Evolutionary conservation across 2,888 invertebrate species (phyloP).

Genomic region (Plutella xylostella): DNA sequence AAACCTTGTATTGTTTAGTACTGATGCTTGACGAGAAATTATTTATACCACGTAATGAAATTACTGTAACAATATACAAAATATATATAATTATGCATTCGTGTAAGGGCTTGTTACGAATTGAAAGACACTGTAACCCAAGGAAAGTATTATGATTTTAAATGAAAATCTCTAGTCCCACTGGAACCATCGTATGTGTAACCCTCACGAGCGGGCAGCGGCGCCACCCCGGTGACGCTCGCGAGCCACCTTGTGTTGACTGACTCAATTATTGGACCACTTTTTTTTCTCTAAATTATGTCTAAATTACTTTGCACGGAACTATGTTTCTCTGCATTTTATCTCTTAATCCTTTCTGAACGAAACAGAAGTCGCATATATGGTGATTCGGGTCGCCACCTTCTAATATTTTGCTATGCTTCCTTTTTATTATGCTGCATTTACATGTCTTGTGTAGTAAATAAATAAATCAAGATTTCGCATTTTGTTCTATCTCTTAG

Average conservation of each 20-base stretch:
- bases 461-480: constrained; percentile 49
- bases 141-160: constrained; percentile 67
- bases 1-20: constrained; percentile 23
- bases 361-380: no score
- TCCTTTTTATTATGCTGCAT: constrained; percentile 59
- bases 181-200: constrained; percentile 69
- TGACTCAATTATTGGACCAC: background rate
- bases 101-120: constrained; percentile 73
- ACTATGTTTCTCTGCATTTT: background rate
- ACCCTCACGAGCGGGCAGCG: constrained; percentile 12
- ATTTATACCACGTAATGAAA: constrained; percentile 68
- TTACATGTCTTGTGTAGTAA: constrained; percentile 61
- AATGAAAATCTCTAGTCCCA: constrained; percentile 78
- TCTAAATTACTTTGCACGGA: background rate
- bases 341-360: no score
- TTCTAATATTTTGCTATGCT: constrained; percentile 54
- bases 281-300: background rate
- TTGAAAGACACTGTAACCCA: constrained; percentile 74
- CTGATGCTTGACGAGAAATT: constrained; percentile 60
- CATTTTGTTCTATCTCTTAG: constrained; percentile 63
- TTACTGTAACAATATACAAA: constrained; percentile 68
- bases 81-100: constrained; percentile 64
- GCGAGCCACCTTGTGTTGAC: constrained; percentile 2
- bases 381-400: constrained; percentile 16
- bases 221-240: constrained; percentile 19